Evolutionary conservation across 2,797 vertebrate species (phyloP), one percentile per base, ranked within the genome.

Genomic region (Oreortyx pictus): DNA sequence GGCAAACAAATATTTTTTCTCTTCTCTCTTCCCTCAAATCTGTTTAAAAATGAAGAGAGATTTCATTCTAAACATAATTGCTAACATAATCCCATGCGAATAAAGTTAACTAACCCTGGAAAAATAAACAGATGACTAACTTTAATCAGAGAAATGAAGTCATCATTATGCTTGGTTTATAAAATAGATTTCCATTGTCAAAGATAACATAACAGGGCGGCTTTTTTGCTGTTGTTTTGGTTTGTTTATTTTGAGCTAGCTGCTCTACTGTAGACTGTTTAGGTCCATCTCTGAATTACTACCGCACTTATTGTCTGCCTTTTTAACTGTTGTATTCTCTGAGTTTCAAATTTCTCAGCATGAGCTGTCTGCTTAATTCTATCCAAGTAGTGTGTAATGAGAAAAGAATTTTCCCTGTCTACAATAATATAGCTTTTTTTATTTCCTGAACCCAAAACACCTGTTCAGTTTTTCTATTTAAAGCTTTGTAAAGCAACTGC

Each of bases 71-170:
- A 98, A 98, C 97, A 96, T 98, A 98, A 98, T 98, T 98, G 97
- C 97, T 98, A 98, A 98, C 98, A 97, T 88, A 97, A 97, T 98
- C 97, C 96, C 85, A 97, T 98, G 97, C 98, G 98, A 98, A 98
- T 97, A 94, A 97, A 98, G 98, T 98, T 97, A 99, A 98, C 98
- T 97, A 99, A 98, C 98, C 98, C 97, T 98, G 97, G 97, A 97
- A 98, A 98, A 98, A 98, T 98, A 98, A 99, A 98, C 98, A 98
- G 98, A 98, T 97, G 97, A 98, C 97, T 97, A 98, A 98, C 98
- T 98, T 98, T 98, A 98, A 98, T 98, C 96, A 98, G 98, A 98
- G 98, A 98, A 98, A 98, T 98, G 98, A 98, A 98, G 98, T 98
- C 98, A 98, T 99, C 98, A 98, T 98, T 98, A 98, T 98, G 97